Base-by-base conservation (phyloP, 2,797 vertebrate species). In the Vipera latastei region DNA sequence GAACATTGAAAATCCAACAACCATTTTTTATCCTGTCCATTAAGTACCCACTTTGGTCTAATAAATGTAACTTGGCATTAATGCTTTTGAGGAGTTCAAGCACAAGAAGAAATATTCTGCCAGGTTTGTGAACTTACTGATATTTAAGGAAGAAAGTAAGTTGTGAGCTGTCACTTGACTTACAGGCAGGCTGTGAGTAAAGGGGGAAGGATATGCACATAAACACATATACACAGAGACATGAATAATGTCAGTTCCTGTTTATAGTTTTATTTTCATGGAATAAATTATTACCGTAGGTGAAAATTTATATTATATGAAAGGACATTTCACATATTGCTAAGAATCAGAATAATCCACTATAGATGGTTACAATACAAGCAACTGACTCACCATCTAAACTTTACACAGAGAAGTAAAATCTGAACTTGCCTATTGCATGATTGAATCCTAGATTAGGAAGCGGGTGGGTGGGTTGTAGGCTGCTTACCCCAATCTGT, bases 1-100 rank as follows among this genome's bases (percentile, higher is more conserved):
- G 90, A 89, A 94, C 89, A 61, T 93, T 95, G 95, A 94, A 95
- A 86, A 95, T 26, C 86, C 90, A 94, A 86, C 93, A 95, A 90
- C 83, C 87, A 92, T 94, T 61, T 88, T 44, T 32, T 18, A 61
- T 93, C 95, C 95, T 95, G 73, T 92, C 86, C 91, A 69, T 91
- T 92, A 90, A 94, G 51, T 92, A 63, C 92, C 89, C 95, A 87
- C 85, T 93, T 91, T 3, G 2, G 86, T 92, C 86, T 95, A 94
- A 96, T 95, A 96, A 86, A 93, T 90, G 57, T 32, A 89, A 90
- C 92, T 90, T 93, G 83, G 83, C 92, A 83, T 88, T 93, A 85
- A 92, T 92, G 38, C 65, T 92, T 92, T 86, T 69, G 56, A 90
- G 73, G n/a, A n/a, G 14, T 89, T 92, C 89, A 94, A 91, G 93